These are phyloP conservation scores for Tribolium freemani DNA, from an alignment of 2,888 invertebrate genomes.

Conservation along the genomic window DNA sequence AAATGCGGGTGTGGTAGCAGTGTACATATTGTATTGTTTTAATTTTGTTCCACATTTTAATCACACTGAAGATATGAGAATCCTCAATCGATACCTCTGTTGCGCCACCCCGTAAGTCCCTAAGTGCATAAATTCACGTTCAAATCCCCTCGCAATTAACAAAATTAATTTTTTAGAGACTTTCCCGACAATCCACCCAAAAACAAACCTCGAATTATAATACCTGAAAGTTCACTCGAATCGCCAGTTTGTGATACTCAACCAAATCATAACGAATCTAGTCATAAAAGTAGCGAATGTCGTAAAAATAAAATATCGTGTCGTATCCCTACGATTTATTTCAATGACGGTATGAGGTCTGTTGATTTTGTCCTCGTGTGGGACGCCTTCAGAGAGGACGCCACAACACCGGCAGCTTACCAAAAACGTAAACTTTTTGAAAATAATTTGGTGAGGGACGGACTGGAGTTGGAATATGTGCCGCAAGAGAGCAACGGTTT, in stretches of 20 bases:
- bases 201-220: conserved; percentile 22
- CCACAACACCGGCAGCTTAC: conserved; percentile 64
- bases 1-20: not conserved
- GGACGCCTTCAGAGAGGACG: conserved; percentile 74
- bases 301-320: conserved; percentile 51
- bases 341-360: conserved; percentile 79
- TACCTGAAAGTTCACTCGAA: conserved; percentile 22
- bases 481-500: conserved; percentile 77
- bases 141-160: conserved; percentile 9
- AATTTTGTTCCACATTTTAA: not conserved
- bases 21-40: not conserved
- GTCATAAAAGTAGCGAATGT: conserved; percentile 23
- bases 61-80: not conserved
- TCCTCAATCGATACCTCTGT: not conserved
- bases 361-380: conserved; percentile 87
- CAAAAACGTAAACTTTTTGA: conserved; percentile 77
- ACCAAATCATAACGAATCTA: conserved; percentile 32
- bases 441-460: conserved; percentile 79
- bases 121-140: not conserved
- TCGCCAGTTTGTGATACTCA: conserved; percentile 7
- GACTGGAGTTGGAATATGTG: conserved; percentile 81
- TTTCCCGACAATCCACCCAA: conserved; percentile 35
- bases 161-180: conserved; percentile 45
- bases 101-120: not conserved
- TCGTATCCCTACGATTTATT: conserved; percentile 74